Conservation (phyloP, 2,888 invertebrate species). For the Campaea margaritaria region DNA sequence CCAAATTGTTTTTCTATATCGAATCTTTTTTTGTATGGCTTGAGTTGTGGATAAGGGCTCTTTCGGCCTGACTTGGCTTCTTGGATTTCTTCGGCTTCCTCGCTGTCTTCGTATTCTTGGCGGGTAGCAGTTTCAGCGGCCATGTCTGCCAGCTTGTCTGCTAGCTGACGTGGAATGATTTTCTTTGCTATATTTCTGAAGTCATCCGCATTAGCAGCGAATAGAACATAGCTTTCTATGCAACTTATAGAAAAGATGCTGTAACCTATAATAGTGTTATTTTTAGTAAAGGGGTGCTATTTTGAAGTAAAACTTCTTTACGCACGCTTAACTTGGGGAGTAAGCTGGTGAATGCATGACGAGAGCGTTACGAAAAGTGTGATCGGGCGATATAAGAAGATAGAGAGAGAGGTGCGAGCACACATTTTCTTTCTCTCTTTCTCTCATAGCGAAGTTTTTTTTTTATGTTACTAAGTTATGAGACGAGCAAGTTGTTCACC, state of each 20-base stretch:
- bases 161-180: constrained; percentile 50
- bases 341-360: too few species aligned
- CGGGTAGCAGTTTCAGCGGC: constrained; percentile 27
- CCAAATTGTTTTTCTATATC: constrained; percentile 25
- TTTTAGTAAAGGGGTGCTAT: too few species aligned
- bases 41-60: background rate
- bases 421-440: too few species aligned
- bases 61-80: background rate
- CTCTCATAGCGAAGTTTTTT: too few species aligned
- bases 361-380: too few species aligned
- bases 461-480: too few species aligned
- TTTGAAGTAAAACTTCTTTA: too few species aligned
- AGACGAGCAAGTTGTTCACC: too few species aligned
- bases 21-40: constrained; percentile 19
- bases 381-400: too few species aligned
- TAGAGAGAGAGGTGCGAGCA: too few species aligned
- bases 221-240: constrained; percentile 43
- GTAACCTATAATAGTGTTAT: constrained; percentile 19
- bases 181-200: constrained; percentile 56
- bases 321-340: too few species aligned
- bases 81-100: constrained; percentile 4
- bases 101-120: background rate
- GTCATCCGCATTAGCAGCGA: constrained; percentile 60
- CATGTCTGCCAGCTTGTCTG: constrained; percentile 49
- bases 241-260: constrained; percentile 14